These are phyloP conservation scores for Octomys mimax DNA, from an alignment of 2,797 vertebrate species.

Conservation along the genomic window DNA sequence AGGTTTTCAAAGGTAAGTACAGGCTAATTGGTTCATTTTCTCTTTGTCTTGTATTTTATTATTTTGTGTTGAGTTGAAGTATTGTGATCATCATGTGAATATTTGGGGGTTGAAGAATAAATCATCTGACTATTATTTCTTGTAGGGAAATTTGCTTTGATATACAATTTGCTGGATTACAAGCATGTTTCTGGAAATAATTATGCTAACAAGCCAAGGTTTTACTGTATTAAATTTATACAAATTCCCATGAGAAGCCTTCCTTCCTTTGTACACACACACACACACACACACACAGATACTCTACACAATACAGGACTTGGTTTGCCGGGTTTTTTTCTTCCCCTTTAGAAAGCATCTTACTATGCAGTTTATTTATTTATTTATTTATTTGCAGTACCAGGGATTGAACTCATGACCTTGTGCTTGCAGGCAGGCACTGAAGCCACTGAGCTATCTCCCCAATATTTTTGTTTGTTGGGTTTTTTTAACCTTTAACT, in stretches of 20 bases:
- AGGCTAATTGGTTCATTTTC: neutral
- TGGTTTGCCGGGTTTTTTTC: too few species aligned
- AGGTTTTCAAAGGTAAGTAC: neutral
- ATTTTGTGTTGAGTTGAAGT: neutral
- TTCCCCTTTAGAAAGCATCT: too few species aligned
- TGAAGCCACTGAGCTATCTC: too few species aligned
- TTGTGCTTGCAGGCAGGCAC: too few species aligned
- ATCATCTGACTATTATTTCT: neutral
- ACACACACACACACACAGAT: neutral
- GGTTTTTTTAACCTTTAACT: too few species aligned
- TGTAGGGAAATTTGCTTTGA: neutral
- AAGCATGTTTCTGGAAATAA: neutral
- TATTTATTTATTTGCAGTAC: too few species aligned
- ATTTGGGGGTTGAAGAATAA: neutral
- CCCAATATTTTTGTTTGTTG: too few species aligned
- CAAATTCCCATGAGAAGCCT: neutral
- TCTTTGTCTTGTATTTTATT: neutral
- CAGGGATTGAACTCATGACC: too few species aligned
- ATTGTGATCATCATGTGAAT: neutral
- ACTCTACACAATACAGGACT: neutral
- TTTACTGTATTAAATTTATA: neutral
- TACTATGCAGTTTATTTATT: too few species aligned
- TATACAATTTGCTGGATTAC: neutral
- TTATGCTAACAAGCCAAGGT: neutral
- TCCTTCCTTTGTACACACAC: neutral